Base-by-base conservation (phyloP, 2,113 vertebrate genomes). In the Hiodon alosoides region DNA sequence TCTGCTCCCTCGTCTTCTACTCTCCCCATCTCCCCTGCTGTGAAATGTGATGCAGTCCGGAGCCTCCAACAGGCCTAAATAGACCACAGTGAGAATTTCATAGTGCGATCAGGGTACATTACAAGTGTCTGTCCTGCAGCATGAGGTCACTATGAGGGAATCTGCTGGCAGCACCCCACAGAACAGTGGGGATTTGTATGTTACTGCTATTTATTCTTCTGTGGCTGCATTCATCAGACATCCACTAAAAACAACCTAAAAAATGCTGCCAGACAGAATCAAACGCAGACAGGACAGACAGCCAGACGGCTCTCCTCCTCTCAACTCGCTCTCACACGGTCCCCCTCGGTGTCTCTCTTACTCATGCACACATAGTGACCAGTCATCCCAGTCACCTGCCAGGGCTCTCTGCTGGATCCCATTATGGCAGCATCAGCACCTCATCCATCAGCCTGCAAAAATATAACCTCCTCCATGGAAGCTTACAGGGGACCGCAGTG, bases 41-140 rank as follows among this genome's bases (percentile, higher is more conserved):
- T 73, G 86, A 85, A 88, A 90, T 78, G 69, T n/a, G 80, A 89
- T 81, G 81, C 86, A 76, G 71, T 77, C 84, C 80, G 83, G 82
- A 85, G 77, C 79, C 86, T 86, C 85, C 82, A 80, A 62, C 70
- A 83, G 72, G 88, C 84, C 86, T 88, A 91, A 90, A 92, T 91
- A 90, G 89, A 89, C 77, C 81, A 77, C 77, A 81, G 85, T 83
- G 86, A 89, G 87, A 89, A 90, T 91, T 90, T 90, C 89, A 91
- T 90, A 91, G 88, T 88, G 84, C 90, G 88, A 87, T 88, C 86
- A 87, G 87, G 89, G 89, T 90, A 90, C 87, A 90, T 87, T 85
- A 87, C 90, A 89, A 89, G 90, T 90, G 84, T 89, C 85, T 84
- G 86, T 86, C 87, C 85, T 82, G 86, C 80, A 81, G 75, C 75